Conservation (phyloP, 2,113 vertebrate species). For the Piprites chloris region DNA sequence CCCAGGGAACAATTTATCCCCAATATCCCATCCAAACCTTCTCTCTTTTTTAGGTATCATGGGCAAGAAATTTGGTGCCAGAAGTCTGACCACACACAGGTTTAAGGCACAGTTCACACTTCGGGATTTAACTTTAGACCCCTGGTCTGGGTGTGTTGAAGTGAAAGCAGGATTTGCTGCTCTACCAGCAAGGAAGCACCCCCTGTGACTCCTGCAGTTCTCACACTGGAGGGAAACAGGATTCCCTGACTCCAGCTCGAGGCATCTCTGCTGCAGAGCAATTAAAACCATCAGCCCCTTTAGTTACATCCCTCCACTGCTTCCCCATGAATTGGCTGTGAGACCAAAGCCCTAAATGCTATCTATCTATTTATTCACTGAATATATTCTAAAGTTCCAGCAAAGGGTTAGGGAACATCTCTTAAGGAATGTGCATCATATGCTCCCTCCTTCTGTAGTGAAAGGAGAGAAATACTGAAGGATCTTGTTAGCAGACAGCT, state of each 20-base stretch:
- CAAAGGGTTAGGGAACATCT: neutral
- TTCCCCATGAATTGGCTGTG: neutral
- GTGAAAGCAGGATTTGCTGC: neutral
- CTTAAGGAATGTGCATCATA: rapidly evolving
- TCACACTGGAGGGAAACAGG: neutral
- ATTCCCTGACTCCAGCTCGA: neutral
- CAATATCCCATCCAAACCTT: no score
- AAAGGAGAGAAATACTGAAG: neutral
- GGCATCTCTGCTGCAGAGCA: neutral
- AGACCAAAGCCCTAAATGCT: neutral
- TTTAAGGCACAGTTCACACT: rapidly evolving
- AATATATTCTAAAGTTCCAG: neutral
- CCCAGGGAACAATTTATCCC: rapidly evolving
- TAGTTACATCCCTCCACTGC: neutral
- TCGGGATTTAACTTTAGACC: rapidly evolving
- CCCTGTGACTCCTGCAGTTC: neutral
- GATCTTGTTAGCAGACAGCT: neutral
- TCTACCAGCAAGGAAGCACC: neutral
- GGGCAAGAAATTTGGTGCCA: neutral
- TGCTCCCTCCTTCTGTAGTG: neutral
- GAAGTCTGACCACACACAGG: neutral
- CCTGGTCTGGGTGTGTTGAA: neutral
- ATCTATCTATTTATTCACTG: neutral
- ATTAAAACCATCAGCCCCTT: neutral
- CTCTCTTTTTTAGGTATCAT: rapidly evolving